Conservation (phyloP, 2,113 vertebrate genomes). For the Oreochromis spilurus region DNA sequence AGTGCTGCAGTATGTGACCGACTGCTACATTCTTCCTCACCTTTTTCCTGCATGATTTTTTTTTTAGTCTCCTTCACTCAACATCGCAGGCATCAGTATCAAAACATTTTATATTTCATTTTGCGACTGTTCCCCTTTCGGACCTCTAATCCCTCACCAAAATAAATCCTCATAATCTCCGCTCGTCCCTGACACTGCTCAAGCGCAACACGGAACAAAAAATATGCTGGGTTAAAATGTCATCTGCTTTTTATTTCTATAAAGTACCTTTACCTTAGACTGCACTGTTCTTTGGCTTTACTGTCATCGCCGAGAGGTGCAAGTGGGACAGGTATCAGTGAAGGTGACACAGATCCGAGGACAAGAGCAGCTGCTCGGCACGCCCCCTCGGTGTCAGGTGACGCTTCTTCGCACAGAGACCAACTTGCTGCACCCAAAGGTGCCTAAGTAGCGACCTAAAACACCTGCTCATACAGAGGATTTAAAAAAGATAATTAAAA, state of each 20-base stretch:
- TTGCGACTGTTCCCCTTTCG: neutral
- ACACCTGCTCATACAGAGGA: neutral
- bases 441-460: neutral
- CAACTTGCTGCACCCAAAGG: neutral
- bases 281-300: neutral
- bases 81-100: neutral
- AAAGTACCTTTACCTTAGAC: constrained; percentile 26
- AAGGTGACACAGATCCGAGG: constrained; percentile 3
- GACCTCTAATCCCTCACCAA: constrained; percentile 56
- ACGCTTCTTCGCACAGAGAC: neutral
- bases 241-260: neutral
- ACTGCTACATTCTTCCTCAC: neutral
- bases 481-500: neutral
- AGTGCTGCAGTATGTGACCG: neutral
- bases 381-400: constrained; percentile 30
- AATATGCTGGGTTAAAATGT: neutral
- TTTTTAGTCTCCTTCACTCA: neutral
- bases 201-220: neutral
- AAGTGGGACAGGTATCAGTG: constrained; percentile 9
- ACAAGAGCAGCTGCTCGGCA: neutral
- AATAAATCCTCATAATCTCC: constrained; percentile 57
- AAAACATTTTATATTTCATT: neutral
- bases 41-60: neutral
- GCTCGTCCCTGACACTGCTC: neutral
- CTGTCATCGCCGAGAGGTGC: neutral